A percentile compares a stretch with the other conserved stretches of the same genome.
Evolutionary conservation across 1,140 invertebrate genomes (phyloP).

Genomic region (Diachasma alloeum): DNA sequence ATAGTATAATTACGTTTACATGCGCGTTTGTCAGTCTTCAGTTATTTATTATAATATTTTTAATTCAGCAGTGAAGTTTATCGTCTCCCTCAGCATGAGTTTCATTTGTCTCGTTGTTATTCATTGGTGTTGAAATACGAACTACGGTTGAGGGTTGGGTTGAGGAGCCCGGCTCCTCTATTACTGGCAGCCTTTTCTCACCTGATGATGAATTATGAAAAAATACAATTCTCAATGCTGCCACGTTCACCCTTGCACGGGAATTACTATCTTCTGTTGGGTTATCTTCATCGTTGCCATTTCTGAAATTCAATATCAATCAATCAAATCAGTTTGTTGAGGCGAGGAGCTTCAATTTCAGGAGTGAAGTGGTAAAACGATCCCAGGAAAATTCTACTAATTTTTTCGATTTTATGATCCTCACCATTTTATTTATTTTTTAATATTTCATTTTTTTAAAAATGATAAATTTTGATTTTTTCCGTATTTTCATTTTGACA

Average conservation of each 20-base stretch:
- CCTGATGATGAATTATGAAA: conserved; percentile 49
- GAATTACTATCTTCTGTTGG: conserved; percentile 12
- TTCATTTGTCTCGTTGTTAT: conserved; percentile 33
- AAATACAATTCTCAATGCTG: conserved; percentile 55
- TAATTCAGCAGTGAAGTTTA: conserved; percentile 38
- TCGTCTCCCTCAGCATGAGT: conserved; percentile 38
- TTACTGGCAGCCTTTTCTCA: conserved; percentile 57
- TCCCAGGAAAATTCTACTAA: too few species aligned
- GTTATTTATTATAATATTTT: conserved; percentile 5
- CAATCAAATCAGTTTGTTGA: background rate
- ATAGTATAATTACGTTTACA: conserved; percentile 12
- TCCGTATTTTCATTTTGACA: too few species aligned
- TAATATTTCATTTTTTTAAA: too few species aligned
- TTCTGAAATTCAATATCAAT: conserved; percentile 34
- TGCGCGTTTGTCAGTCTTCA: conserved; percentile 19
- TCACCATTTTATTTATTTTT: too few species aligned
- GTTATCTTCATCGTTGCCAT: conserved; percentile 40
- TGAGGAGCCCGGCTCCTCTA: conserved; percentile 49
- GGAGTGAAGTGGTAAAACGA: background rate
- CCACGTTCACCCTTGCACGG: conserved; percentile 52
- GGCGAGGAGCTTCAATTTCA: too few species aligned
- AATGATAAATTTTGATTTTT: too few species aligned
- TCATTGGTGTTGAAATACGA: conserved; percentile 17
- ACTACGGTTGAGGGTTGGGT: conserved; percentile 27
- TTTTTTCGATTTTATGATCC: too few species aligned